A percentile compares a stretch with the other conserved stretches of the same genome.
Conservation (phyloP, 2,888 invertebrate species). For the Drosophila atripex region DNA sequence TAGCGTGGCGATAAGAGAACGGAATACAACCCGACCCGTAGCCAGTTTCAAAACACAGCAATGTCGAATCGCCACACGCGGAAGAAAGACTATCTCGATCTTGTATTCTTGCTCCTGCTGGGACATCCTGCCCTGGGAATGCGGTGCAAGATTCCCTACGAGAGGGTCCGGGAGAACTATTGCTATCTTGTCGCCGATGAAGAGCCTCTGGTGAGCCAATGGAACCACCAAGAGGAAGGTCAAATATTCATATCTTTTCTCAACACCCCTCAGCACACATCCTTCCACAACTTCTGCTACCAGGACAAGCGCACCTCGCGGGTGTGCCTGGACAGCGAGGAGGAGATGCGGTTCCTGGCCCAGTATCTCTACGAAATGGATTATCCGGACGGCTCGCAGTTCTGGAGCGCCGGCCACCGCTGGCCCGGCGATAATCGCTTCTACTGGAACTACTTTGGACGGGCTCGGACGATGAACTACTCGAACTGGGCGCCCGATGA, state of each 20-base stretch:
- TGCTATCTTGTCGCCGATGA: constrained; percentile 56
- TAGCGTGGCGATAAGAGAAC: constrained; percentile 25
- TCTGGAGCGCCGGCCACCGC: constrained; percentile 74
- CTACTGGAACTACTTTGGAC: constrained; percentile 72
- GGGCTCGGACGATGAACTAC: constrained; percentile 59
- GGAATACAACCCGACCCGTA: constrained; percentile 2
- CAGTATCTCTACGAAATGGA: constrained; percentile 55
- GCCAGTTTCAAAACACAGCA: constrained; percentile 38
- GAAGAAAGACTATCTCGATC: constrained; percentile 6
- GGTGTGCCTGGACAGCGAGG: constrained; percentile 62
- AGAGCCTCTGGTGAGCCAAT: constrained; percentile 56
- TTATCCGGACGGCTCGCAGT: constrained; percentile 57
- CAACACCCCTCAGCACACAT: constrained; percentile 47
- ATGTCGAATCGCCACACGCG: constrained; percentile 51
- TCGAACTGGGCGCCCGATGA: constrained; percentile 65
- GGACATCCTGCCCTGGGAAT: constrained; percentile 7
- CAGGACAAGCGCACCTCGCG: constrained; percentile 69
- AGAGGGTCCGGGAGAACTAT: constrained; percentile 59
- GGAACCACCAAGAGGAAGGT: neutral
- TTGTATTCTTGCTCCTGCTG: constrained; percentile 7
- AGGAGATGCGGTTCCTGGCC: constrained; percentile 67
- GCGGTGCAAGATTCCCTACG: constrained; percentile 64
- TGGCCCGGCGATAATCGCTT: constrained; percentile 66
- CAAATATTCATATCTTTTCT: neutral
- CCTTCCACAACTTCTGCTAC: constrained; percentile 66